These are phyloP conservation scores for Coendou prehensilis DNA, from an alignment of 2,797 vertebrate genomes.

Conservation along the genomic window DNA sequence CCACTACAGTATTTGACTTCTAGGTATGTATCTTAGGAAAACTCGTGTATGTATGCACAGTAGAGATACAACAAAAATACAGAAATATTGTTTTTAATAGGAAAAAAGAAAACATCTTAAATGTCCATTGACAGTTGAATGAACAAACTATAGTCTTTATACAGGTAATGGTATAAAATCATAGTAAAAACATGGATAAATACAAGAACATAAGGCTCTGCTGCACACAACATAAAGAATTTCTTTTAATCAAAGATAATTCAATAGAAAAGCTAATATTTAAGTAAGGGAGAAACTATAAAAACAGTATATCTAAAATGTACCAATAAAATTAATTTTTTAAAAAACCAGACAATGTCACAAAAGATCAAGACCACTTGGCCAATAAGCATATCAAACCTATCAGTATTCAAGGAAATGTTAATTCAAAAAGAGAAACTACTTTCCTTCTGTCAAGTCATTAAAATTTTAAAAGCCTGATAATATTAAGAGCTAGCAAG, in stretches of 20 bases:
- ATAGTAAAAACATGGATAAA: neutral
- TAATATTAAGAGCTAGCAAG: neutral
- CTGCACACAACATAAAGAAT: neutral
- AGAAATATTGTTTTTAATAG: neutral
- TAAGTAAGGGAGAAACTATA: neutral
- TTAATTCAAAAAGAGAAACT: neutral
- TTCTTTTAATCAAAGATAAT: conserved; percentile 29
- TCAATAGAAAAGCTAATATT: neutral
- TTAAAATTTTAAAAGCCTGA: neutral
- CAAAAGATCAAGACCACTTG: neutral
- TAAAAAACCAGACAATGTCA: neutral
- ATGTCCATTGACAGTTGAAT: neutral
- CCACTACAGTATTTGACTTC: neutral
- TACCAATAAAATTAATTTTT: neutral
- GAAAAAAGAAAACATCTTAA: conserved; percentile 3
- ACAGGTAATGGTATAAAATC: neutral
- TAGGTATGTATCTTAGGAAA: neutral
- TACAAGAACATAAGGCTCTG: neutral
- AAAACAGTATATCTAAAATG: neutral
- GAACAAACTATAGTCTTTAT: neutral
- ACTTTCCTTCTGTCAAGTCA: neutral
- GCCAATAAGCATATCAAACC: neutral
- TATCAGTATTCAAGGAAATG: neutral
- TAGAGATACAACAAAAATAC: neutral
- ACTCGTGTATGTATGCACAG: neutral